Percentiles rank a stretch among this genome's conserved stretches.
phyloP scores from a whole-genome alignment of 2,888 invertebrate species.

The Zaprionus lineosus region DNA sequence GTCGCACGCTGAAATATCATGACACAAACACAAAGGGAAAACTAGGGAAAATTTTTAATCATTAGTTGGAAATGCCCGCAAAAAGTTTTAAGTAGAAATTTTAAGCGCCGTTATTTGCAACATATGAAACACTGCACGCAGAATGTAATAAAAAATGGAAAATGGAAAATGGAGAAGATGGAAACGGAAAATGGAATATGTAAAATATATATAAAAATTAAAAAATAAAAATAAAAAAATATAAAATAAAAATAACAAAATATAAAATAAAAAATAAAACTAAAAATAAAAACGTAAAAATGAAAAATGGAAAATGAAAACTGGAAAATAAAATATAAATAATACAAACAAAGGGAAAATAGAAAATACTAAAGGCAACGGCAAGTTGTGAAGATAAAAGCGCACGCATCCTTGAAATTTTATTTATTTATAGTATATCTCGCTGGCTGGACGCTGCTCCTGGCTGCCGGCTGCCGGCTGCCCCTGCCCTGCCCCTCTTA shows the following conservation, averaged over 20 bases:
- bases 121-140: conserved; percentile 71
- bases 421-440: conserved; percentile 74
- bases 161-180: no score
- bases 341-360: conserved; percentile 1
- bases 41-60: conserved; percentile 69
- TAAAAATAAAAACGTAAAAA: no score
- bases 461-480: conserved; percentile 10
- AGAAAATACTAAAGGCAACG: conserved; percentile 48
- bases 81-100: conserved; percentile 49
- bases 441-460: conserved; percentile 32
- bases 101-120: conserved; percentile 62
- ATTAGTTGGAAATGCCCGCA: conserved; percentile 75
- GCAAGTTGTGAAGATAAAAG: conserved; percentile 72
- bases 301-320: conserved; percentile 1
- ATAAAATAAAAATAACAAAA: background rate
- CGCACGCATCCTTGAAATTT: conserved; percentile 78
- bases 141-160: conserved; percentile 60
- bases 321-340: background rate
- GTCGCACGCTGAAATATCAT: conserved; percentile 58
- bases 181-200: background rate
- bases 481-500: conserved; percentile 8
- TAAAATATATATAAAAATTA: no score
- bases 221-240: conserved; percentile 8
- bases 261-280: background rate
- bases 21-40: conserved; percentile 49